Percentiles rank a stretch among this genome's conserved stretches.
phyloP scores from a whole-genome alignment of 2,797 vertebrate genomes.

The Cossypha niveicapilla region DNA sequence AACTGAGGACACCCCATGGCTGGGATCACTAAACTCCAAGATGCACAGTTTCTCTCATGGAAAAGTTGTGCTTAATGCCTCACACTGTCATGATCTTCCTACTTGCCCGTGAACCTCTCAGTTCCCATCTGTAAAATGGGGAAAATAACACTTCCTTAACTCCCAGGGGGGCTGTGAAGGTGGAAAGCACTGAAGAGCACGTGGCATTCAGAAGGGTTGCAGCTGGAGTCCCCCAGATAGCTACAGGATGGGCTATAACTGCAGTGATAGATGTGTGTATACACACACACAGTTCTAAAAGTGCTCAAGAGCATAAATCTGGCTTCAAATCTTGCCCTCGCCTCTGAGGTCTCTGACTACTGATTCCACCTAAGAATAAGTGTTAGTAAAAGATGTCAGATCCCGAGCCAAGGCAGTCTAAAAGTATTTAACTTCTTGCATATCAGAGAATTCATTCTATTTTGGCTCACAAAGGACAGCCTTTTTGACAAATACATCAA shows the following conservation, averaged over 20 bases:
- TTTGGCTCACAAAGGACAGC: slow-evolving; percentile 35
- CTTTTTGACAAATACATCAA: slow-evolving; percentile 44
- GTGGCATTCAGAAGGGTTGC: slow-evolving; percentile 7
- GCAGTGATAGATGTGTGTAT: background rate
- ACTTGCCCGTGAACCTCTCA: background rate
- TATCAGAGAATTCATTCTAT: background rate
- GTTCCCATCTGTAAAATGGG: background rate
- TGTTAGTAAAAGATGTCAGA: slow-evolving; percentile 7
- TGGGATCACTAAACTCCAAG: background rate
- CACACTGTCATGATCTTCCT: background rate
- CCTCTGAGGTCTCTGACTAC: slow-evolving; percentile 31
- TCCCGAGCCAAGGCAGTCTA: background rate
- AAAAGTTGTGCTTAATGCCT: background rate
- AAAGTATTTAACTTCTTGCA: slow-evolving; percentile 27
- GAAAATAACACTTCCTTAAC: slow-evolving; percentile 4
- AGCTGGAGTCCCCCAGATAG: slow-evolving; percentile 19
- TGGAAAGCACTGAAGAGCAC: background rate
- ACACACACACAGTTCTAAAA: background rate
- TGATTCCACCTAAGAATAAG: slow-evolving; percentile 8
- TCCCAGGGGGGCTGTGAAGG: background rate
- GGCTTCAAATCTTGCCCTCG: slow-evolving; percentile 3
- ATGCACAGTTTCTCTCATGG: background rate
- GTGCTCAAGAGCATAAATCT: slow-evolving; percentile 24
- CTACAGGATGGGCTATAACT: background rate
- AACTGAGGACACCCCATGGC: background rate